phyloP scores from a whole-genome alignment of 2,888 invertebrate genomes.

The Slavum lentiscoides region DNA sequence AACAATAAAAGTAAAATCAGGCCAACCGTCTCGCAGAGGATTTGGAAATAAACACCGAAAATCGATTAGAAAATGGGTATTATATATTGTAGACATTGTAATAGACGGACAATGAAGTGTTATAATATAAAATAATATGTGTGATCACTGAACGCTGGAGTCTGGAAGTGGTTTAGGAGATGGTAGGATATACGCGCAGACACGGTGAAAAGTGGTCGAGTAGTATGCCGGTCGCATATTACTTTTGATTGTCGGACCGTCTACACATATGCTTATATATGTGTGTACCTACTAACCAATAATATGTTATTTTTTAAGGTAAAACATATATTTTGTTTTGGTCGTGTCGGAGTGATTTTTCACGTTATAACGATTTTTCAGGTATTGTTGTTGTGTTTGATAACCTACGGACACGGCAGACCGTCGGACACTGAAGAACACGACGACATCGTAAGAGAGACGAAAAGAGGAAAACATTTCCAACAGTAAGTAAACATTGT shows the following conservation, averaged over 20 bases:
- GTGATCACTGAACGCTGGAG: background rate
- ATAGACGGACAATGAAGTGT: slow-evolving; percentile 11
- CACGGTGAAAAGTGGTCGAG: slow-evolving; percentile 34
- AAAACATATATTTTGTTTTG: background rate
- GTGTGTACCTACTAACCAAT: background rate
- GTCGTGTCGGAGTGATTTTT: background rate
- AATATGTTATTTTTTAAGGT: slow-evolving; percentile 31
- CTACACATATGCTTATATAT: background rate
- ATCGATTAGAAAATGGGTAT: slow-evolving; percentile 17
- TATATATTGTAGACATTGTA: background rate
- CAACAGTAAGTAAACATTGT: slow-evolving; percentile 41
- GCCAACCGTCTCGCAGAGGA: background rate
- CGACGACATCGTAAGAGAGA: slow-evolving; percentile 7
- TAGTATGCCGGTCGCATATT: slow-evolving; percentile 17
- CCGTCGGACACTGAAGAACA: slow-evolving; percentile 20
- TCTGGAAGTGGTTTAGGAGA: slow-evolving; percentile 34
- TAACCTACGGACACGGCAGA: slow-evolving; percentile 25
- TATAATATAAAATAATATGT: slow-evolving; percentile 26
- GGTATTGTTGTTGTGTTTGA: slow-evolving; percentile 37
- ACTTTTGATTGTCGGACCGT: slow-evolving; percentile 39
- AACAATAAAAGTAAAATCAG: slow-evolving; percentile 49
- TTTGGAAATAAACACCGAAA: slow-evolving; percentile 33
- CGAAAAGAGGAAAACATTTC: slow-evolving; percentile 27
- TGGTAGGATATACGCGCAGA: slow-evolving; percentile 10
- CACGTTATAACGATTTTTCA: background rate